Percentiles rank a stretch among this genome's conserved stretches.
Conservation (phyloP, 2,888 invertebrate species). For the Actias luna region DNA sequence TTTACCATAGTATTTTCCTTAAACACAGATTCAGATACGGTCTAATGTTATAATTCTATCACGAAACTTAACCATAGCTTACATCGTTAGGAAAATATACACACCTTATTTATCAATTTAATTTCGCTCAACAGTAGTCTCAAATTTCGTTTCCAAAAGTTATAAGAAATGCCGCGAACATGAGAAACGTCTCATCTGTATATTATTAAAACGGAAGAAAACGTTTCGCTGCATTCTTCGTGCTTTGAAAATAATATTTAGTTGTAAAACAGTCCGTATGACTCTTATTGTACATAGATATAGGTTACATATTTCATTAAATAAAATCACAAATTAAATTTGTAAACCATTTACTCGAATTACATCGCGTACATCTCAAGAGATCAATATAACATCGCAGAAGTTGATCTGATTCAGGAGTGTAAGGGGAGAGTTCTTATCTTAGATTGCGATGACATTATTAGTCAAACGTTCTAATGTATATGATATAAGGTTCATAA, state of each 20-base stretch:
- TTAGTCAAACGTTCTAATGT: not conserved
- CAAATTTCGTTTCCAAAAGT: not conserved
- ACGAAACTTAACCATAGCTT: too few species aligned
- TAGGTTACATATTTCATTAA: constrained; percentile 26
- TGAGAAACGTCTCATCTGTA: constrained; percentile 34
- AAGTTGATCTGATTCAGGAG: constrained; percentile 61
- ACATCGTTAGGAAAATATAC: not conserved
- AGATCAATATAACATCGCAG: constrained; percentile 65
- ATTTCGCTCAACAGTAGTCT: not conserved
- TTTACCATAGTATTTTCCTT: too few species aligned
- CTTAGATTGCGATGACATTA: not conserved
- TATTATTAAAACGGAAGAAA: constrained; percentile 51
- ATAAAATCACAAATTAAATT: constrained; percentile 16
- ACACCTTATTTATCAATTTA: not conserved
- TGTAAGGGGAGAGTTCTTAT: constrained; percentile 20
- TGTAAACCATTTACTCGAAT: constrained; percentile 53
- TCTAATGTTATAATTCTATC: too few species aligned
- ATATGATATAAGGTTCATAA: not conserved
- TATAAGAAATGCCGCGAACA: not conserved
- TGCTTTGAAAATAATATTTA: constrained; percentile 29
- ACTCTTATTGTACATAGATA: constrained; percentile 18
- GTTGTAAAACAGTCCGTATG: constrained; percentile 12
- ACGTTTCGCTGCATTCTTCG: constrained; percentile 41
- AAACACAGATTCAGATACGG: too few species aligned
- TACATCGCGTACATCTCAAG: constrained; percentile 51